Percentiles rank a stretch among this genome's conserved stretches.
Evolutionary conservation across 2,888 invertebrate species (phyloP).

Genomic region (Nomada hirtipes): DNA sequence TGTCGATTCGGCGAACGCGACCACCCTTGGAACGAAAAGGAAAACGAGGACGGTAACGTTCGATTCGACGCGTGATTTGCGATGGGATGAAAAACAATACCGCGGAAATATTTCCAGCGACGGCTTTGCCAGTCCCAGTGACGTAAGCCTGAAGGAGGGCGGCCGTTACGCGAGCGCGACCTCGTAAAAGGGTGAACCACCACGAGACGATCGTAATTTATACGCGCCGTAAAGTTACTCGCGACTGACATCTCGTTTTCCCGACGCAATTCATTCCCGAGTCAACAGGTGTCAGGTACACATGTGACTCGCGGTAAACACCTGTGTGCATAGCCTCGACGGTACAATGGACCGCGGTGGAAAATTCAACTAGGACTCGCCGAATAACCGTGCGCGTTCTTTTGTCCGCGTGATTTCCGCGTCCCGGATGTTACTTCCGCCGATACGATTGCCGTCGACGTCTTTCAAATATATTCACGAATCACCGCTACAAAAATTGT

Average conservation of each 20-base stretch:
- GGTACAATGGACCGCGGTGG: slow-evolving; percentile 28
- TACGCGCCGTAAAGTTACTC: slow-evolving; percentile 52
- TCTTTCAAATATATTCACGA: too few species aligned
- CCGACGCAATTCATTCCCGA: slow-evolving; percentile 40
- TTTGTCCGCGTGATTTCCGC: background rate
- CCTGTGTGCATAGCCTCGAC: slow-evolving; percentile 28
- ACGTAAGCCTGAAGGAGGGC: background rate
- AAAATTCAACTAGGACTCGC: background rate
- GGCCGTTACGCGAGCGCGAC: slow-evolving; percentile 18
- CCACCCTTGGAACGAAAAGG: too few species aligned
- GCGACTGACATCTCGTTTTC: slow-evolving; percentile 56
- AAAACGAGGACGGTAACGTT: background rate
- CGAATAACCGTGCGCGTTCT: background rate
- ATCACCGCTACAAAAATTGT: too few species aligned
- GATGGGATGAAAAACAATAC: too few species aligned
- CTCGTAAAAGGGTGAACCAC: slow-evolving; percentile 50
- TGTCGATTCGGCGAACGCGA: background rate
- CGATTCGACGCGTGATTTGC: background rate
- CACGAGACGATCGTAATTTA: slow-evolving; percentile 56
- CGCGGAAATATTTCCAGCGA: background rate
- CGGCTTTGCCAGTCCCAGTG: too few species aligned
- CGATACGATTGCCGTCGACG: too few species aligned
- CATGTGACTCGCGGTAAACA: slow-evolving; percentile 40
- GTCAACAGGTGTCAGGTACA: slow-evolving; percentile 68
- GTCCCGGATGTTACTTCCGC: too few species aligned